Percentiles rank a stretch among this genome's conserved stretches.
phyloP scores from a whole-genome alignment of 2,113 vertebrate species.

The Mesoclemmys tuberculata region DNA sequence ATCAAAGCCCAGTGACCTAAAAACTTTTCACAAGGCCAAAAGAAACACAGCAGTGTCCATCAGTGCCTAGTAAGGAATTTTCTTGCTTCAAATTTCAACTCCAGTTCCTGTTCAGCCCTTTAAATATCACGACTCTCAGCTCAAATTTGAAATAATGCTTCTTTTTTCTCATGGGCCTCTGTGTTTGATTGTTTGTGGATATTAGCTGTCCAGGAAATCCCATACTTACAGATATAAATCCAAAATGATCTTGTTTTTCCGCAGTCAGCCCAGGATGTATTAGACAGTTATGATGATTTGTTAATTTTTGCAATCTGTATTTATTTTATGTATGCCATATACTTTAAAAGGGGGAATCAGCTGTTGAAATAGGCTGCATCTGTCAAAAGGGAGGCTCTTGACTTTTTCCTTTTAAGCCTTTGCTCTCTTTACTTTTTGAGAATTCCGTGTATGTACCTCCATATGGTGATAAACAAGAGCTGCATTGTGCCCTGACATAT shows the following conservation, averaged over 20 bases:
- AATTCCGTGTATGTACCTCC: slow-evolving; percentile 71
- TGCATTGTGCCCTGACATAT: slow-evolving; percentile 76
- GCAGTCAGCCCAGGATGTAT: slow-evolving; percentile 81
- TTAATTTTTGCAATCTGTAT: slow-evolving; percentile 83
- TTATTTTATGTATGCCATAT: slow-evolving; percentile 81
- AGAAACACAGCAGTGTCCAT: slow-evolving; percentile 80
- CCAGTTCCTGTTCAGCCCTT: slow-evolving; percentile 80
- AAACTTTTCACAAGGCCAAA: slow-evolving; percentile 70
- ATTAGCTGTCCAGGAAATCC: slow-evolving; percentile 88
- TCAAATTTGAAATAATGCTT: slow-evolving; percentile 82
- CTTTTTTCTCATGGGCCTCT: slow-evolving; percentile 75
- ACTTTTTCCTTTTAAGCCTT: slow-evolving; percentile 71
- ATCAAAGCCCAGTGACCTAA: slow-evolving; percentile 74
- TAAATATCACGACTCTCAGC: slow-evolving; percentile 79
- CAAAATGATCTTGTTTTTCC: slow-evolving; percentile 84
- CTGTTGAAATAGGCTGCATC: slow-evolving; percentile 77
- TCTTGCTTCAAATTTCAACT: slow-evolving; percentile 81
- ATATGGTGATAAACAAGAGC: slow-evolving; percentile 78
- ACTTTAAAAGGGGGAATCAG: slow-evolving; percentile 75
- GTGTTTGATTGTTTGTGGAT: slow-evolving; percentile 84
- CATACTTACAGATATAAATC: slow-evolving; percentile 84
- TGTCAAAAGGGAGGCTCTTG: slow-evolving; percentile 74
- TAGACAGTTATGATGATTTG: slow-evolving; percentile 84
- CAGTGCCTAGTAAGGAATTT: slow-evolving; percentile 79
- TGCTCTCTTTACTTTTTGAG: slow-evolving; percentile 70